Conservation (phyloP, 1,140 invertebrate species). For the Heliothis subflexa region DNA sequence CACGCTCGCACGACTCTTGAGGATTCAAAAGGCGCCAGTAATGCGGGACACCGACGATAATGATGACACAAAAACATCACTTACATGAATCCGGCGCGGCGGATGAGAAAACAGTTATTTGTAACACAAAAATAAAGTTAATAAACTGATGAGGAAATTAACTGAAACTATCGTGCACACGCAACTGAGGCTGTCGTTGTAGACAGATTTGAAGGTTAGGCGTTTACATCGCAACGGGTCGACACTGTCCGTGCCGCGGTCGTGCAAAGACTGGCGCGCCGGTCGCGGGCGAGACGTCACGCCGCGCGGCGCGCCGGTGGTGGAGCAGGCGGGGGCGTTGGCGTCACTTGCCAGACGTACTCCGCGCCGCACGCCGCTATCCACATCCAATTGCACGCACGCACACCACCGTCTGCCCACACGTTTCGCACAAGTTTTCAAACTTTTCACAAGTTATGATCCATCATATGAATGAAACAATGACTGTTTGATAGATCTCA, state of each 20-base stretch:
- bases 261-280: conserved; percentile 70
- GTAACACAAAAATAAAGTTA: conserved; percentile 70
- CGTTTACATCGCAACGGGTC: conserved; percentile 84
- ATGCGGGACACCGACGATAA: conserved; percentile 66
- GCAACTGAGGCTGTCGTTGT: conserved; percentile 80
- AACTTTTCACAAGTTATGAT: conserved; percentile 55
- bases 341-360: conserved; percentile 62
- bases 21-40: conserved; percentile 67
- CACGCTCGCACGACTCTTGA: conserved; percentile 64
- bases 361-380: conserved; percentile 13
- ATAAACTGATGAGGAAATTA: conserved; percentile 65
- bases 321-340: conserved; percentile 66
- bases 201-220: conserved; percentile 77
- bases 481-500: conserved; percentile 31
- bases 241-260: conserved; percentile 80
- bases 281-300: conserved; percentile 61
- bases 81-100: conserved; percentile 71
- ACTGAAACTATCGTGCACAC: conserved; percentile 68
- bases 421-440: conserved; percentile 45
- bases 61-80: conserved; percentile 76
- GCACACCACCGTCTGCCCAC: conserved; percentile 23
- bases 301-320: conserved; percentile 55
- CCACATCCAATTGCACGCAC: conserved; percentile 32
- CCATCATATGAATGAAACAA: conserved; percentile 36
- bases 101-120: conserved; percentile 56